A percentile compares a stretch with the other conserved stretches of the same genome.
phyloP scores from a whole-genome alignment of 2,888 invertebrate species.

The Microctonus hyperodae region DNA sequence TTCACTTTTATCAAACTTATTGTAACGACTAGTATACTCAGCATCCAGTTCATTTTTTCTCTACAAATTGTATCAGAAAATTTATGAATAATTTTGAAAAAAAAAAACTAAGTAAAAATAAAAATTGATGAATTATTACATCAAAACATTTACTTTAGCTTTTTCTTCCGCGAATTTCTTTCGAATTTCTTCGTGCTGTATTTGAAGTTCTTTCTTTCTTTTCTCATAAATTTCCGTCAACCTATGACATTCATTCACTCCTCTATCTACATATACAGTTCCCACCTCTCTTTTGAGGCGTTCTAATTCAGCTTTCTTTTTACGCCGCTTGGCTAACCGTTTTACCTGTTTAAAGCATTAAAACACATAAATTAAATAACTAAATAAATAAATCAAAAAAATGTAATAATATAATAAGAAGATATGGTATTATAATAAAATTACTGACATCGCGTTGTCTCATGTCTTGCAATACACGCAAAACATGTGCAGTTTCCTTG shows the following conservation, averaged over 20 bases:
- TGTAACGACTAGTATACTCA: slow-evolving; percentile 59
- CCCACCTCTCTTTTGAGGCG: slow-evolving; percentile 86
- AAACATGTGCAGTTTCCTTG: slow-evolving; percentile 75
- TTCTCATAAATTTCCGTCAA: slow-evolving; percentile 80
- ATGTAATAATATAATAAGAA: slow-evolving; percentile 6
- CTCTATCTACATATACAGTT: slow-evolving; percentile 83
- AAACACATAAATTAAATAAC: neutral
- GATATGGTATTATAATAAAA: neutral
- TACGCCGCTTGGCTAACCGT: slow-evolving; percentile 83
- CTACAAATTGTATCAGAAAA: too few relatives aligned
- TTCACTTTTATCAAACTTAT: slow-evolving; percentile 57
- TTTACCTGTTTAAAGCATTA: slow-evolving; percentile 68
- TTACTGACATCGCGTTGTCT: slow-evolving; percentile 76
- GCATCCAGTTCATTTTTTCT: slow-evolving; percentile 54
- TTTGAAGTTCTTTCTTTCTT: slow-evolving; percentile 77
- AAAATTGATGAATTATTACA: neutral
- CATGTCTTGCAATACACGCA: slow-evolving; percentile 82
- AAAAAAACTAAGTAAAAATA: too few relatives aligned
- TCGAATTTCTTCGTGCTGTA: slow-evolving; percentile 80
- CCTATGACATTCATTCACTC: slow-evolving; percentile 87
- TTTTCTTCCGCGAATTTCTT: slow-evolving; percentile 74
- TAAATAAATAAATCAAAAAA: neutral
- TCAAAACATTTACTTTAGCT: slow-evolving; percentile 65
- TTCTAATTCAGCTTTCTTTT: slow-evolving; percentile 89
- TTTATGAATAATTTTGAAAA: too few relatives aligned